phyloP scores from a whole-genome alignment of 2,888 invertebrate species.

The Rhorus exstirpatorius region DNA sequence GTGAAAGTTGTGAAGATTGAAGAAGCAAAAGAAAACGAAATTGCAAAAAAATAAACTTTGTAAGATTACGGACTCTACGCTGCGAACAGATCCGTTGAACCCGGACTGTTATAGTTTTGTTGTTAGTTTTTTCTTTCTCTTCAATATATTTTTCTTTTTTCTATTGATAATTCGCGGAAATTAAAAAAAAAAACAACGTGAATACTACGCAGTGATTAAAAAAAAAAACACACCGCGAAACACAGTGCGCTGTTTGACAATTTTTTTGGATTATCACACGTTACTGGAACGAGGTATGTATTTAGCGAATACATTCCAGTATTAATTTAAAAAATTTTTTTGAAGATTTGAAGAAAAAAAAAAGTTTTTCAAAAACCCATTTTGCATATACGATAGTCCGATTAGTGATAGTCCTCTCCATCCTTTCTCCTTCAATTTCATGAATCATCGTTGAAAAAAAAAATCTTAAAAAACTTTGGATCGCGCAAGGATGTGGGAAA shows the following conservation, averaged over 20 bases:
- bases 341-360: too few relatives aligned
- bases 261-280: constrained; percentile 64
- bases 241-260: constrained; percentile 47
- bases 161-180: too few relatives aligned
- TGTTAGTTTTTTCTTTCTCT: background rate
- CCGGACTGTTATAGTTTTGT: constrained; percentile 2
- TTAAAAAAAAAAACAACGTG: constrained; percentile 4
- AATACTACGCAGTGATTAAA: constrained; percentile 50
- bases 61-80: constrained; percentile 37
- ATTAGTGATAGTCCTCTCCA: background rate
- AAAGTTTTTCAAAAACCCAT: too few relatives aligned
- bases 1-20: constrained; percentile 28
- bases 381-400: too few relatives aligned
- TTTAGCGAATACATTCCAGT: too few relatives aligned
- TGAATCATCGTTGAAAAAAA: background rate
- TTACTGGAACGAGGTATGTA: background rate
- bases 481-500: background rate
- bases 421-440: background rate
- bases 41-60: background rate
- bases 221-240: constrained; percentile 19
- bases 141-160: background rate
- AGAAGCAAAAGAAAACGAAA: constrained; percentile 1
- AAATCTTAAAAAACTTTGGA: background rate
- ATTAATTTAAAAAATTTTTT: too few relatives aligned
- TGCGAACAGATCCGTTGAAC: constrained; percentile 33